Evolutionary conservation across 2,888 invertebrate species (phyloP), one percentile per base, ranked within the genome.

Genomic region (Aleiodes leptofemur): DNA sequence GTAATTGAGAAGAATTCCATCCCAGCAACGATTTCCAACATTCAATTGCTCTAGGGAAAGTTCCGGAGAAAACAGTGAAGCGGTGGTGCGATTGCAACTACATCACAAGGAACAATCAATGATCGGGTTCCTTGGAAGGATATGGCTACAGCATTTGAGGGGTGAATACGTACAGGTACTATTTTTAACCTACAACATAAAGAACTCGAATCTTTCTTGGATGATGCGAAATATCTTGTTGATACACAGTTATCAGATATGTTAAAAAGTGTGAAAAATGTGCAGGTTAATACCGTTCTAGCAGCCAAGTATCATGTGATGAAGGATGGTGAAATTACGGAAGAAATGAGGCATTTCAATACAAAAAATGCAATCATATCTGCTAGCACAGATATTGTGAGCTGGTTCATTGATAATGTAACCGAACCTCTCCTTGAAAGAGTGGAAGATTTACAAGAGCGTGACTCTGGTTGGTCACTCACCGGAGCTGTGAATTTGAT

Each of bases 201-300:
- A 31, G 73, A 73, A 48, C 23, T 73, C 7, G 4, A 3, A 11
- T 0, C 13, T 5, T 76, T 68, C 48, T 51, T 76, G 13, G 48
- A 14, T 1, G 74, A 78, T 71, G 29, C 69, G 3, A 56, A 56
- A 4, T 9, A 5, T 5, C 11, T 76, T 9, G 64, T 55, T 8
- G 55, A 31, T n/a, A 4, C n/a, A 1, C 59, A 14, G 23, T 29
- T 77, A 4, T 43, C 5, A 38, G 50, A 13, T 29, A 31, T 11
- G 9, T 72, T 0, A 9, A 48, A 23, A 82, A 9, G 23, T 0
- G 23, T 31, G 9, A 56, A 70, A 0, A 72, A 61, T 23, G 6
- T 74, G 0, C 73, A 78, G 43, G 70, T 75, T 2, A 78, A 76
- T 34, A 72, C 68, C 1, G 55, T 74, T 5, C 48, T 74, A 1